Evolutionary conservation across 2,113 vertebrate genomes (phyloP).

Genomic region (Bos taurus): DNA sequence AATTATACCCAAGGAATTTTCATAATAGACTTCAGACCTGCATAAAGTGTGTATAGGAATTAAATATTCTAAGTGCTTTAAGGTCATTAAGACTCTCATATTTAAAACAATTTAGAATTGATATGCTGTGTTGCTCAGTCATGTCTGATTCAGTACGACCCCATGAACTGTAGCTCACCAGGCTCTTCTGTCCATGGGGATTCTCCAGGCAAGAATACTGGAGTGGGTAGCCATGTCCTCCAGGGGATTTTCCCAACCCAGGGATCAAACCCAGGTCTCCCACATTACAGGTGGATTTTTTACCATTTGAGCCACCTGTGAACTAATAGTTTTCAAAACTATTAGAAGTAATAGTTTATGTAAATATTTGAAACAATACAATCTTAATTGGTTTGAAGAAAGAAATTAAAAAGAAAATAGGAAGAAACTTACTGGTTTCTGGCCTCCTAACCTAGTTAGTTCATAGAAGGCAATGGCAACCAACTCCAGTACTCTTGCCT

Average conservation of each 20-base stretch:
- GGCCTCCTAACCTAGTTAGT: background rate
- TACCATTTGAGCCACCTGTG: background rate
- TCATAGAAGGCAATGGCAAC: too few relatives aligned
- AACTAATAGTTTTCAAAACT: background rate
- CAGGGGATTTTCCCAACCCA: background rate
- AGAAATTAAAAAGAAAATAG: background rate
- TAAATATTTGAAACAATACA: background rate
- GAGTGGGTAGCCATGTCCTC: background rate
- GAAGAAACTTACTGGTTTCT: background rate
- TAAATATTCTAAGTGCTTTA: background rate
- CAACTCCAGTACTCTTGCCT: too few relatives aligned
- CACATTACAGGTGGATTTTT: background rate
- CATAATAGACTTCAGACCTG: background rate
- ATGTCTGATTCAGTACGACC: background rate
- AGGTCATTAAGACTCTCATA: background rate
- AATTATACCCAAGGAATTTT: background rate
- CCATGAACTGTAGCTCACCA: background rate
- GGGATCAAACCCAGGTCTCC: background rate
- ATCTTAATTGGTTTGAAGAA: background rate
- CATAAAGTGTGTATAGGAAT: background rate
- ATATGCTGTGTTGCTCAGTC: background rate
- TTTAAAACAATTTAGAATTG: background rate
- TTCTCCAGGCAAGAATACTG: background rate
- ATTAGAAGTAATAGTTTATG: background rate
- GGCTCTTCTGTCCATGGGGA: background rate